Evolutionary conservation across 2,888 invertebrate species (phyloP).

Genomic region (Philereme transversata): DNA sequence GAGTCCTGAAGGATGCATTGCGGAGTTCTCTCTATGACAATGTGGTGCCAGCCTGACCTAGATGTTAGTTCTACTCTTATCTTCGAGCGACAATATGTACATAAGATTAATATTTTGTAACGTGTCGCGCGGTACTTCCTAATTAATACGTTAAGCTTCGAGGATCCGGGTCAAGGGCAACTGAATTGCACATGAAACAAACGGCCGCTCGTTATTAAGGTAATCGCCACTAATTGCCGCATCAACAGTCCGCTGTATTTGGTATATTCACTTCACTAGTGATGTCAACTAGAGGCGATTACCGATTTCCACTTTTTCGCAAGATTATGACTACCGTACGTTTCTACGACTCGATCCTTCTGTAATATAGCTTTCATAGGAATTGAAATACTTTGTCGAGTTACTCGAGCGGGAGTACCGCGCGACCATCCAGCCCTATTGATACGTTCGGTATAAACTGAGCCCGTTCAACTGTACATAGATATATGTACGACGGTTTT

Average conservation of each 20-base stretch:
- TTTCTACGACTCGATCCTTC: conserved; percentile 31
- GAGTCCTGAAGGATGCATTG: conserved; percentile 20
- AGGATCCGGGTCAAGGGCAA: conserved; percentile 37
- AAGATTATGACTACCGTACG: conserved; percentile 13
- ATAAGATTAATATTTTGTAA: conserved; percentile 82
- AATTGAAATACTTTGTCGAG: conserved; percentile 60
- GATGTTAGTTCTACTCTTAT: conserved; percentile 75
- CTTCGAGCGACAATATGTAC: conserved; percentile 84
- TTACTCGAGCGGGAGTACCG: conserved; percentile 56
- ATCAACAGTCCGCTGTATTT: conserved; percentile 18
- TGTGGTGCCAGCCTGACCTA: conserved; percentile 48
- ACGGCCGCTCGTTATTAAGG: conserved; percentile 34
- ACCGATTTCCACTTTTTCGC: conserved; percentile 11
- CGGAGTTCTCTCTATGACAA: conserved; percentile 28
- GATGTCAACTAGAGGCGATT: conserved; percentile 1
- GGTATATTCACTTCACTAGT: conserved; percentile 7
- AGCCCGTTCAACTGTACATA: conserved; percentile 74
- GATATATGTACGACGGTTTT: conserved; percentile 68
- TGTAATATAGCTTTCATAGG: conserved; percentile 63
- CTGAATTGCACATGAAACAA: conserved; percentile 35
- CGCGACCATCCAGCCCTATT: conserved; percentile 63
- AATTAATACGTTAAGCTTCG: conserved; percentile 40
- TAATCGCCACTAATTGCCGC: conserved; percentile 44
- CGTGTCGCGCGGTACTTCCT: conserved; percentile 64
- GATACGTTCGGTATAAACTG: conserved; percentile 67